phyloP scores from a whole-genome alignment of 2,113 vertebrate species.

The Lanius collurio region DNA sequence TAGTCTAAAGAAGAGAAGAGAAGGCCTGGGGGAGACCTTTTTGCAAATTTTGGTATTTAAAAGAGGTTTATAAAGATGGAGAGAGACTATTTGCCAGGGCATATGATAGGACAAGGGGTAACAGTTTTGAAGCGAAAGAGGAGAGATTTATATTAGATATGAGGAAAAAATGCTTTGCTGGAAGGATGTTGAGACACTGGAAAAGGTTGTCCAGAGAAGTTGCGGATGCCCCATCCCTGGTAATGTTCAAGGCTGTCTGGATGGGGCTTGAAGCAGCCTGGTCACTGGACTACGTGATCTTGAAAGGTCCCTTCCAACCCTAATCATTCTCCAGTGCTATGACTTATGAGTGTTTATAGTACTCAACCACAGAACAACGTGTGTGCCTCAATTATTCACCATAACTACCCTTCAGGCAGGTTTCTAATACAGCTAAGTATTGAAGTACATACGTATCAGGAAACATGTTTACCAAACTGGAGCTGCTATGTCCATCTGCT shows the following conservation, averaged over 20 bases:
- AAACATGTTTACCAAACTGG: neutral
- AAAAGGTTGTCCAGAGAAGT: neutral
- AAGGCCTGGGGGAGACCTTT: neutral
- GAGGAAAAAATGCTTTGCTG: neutral
- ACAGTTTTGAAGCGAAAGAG: neutral
- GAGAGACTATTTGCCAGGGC: neutral
- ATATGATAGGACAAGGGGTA: neutral
- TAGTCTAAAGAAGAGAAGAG: neutral
- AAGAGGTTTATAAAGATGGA: neutral
- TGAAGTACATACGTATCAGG: neutral
- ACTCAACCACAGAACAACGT: neutral
- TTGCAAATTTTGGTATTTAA: neutral
- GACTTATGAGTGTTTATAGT: neutral
- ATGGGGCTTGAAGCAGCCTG: neutral
- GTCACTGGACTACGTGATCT: rapidly evolving
- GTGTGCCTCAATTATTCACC: neutral
- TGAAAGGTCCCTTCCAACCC: neutral
- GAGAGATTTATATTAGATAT: neutral
- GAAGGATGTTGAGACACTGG: neutral
- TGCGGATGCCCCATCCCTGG: neutral
- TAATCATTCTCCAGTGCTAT: neutral
- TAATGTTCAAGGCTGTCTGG: neutral
- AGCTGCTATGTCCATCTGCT: neutral
- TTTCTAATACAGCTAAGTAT: neutral
- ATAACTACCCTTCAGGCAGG: neutral